phyloP scores from a whole-genome alignment of 2,113 vertebrate genomes.

The Bostrychus sinensis region DNA sequence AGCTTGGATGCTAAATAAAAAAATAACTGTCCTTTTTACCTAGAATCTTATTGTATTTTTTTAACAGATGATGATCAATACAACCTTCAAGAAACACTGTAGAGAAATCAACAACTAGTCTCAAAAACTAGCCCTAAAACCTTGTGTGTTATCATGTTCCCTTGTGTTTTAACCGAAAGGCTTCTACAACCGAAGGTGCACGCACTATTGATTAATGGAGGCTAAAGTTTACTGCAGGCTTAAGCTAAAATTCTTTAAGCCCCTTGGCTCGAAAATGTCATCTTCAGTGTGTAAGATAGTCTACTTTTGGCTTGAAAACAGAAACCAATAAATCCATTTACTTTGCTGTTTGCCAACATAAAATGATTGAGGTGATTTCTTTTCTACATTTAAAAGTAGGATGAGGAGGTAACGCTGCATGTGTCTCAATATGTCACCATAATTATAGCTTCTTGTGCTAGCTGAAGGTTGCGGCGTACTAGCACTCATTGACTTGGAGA shows the following conservation, averaged over 20 bases:
- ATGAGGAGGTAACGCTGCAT: constrained; percentile 47
- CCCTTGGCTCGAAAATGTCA: constrained; percentile 10
- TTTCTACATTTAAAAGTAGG: constrained; percentile 30
- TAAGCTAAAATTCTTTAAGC: constrained; percentile 1
- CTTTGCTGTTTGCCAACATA: constrained; percentile 4
- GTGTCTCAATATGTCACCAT: constrained; percentile 57
- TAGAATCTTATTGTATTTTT: too few relatives aligned
- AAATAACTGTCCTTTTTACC: too few relatives aligned
- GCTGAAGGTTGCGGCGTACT: constrained; percentile 52
- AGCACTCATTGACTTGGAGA: constrained; percentile 58
- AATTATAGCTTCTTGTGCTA: constrained; percentile 59
- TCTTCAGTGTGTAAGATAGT: not conserved
- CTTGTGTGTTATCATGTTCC: constrained; percentile 20
- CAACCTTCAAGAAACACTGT: constrained; percentile 3
- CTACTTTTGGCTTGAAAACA: not conserved
- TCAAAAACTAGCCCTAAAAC: constrained; percentile 27
- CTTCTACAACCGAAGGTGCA: constrained; percentile 13
- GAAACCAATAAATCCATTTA: not conserved
- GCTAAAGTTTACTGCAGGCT: constrained; percentile 12
- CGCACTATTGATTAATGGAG: constrained; percentile 28
- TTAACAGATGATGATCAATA: too few relatives aligned
- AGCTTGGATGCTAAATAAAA: too few relatives aligned
- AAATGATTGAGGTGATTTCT: not conserved
- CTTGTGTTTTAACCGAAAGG: constrained; percentile 29
- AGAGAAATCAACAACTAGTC: constrained; percentile 19